Conservation (phyloP, 2,888 invertebrate genomes). For the Tridacna gigas region DNA sequence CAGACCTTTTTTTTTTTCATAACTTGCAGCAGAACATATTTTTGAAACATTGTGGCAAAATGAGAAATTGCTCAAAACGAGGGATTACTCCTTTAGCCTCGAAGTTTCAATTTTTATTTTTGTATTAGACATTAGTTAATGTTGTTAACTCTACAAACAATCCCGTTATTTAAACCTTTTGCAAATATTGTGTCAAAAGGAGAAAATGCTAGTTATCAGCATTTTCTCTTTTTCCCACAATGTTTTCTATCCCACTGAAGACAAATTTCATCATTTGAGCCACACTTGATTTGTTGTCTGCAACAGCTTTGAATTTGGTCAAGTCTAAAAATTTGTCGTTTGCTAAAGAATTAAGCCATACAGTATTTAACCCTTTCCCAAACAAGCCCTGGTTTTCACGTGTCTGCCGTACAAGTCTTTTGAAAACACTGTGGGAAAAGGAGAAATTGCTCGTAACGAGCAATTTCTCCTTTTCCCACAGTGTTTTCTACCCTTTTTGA, state of each 20-base stretch:
- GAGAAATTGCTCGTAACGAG: slow-evolving; percentile 8
- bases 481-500: no score
- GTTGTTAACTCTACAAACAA: no score
- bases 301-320: background rate
- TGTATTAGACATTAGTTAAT: no score
- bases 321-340: no score
- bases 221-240: background rate
- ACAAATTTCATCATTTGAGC: no score
- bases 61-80: no score
- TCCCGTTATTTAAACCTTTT: background rate
- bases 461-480: slow-evolving; percentile 3
- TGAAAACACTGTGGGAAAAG: background rate
- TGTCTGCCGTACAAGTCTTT: background rate
- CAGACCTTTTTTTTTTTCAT: no score
- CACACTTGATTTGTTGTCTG: no score
- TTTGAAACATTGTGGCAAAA: no score
- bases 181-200: background rate
- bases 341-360: background rate
- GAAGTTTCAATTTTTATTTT: no score
- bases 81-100: no score
- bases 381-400: background rate
- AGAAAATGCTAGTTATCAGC: background rate
- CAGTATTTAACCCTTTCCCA: background rate
- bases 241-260: background rate
- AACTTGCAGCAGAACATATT: no score